These are phyloP conservation scores for Cettia cetti DNA, from an alignment of 2,113 vertebrate genomes.

Conservation along the genomic window DNA sequence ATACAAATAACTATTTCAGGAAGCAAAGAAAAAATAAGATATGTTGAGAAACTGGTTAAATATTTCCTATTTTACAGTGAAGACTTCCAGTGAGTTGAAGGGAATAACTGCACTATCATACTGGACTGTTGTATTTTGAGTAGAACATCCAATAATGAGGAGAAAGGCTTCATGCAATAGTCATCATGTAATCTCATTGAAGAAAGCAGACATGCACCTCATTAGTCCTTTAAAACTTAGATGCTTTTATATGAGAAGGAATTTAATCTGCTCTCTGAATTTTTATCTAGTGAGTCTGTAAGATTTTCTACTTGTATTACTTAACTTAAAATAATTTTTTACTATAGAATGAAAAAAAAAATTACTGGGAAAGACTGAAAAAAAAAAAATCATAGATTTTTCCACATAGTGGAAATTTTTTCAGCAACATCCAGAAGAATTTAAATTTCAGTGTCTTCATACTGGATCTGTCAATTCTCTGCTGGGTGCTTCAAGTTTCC, in stretches of 20 bases:
- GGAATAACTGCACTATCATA: neutral
- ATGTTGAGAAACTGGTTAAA: neutral
- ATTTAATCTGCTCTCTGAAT: neutral
- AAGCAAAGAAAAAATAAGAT: neutral
- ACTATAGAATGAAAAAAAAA: neutral
- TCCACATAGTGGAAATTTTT: neutral
- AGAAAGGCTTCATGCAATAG: neutral
- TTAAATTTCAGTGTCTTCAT: neutral
- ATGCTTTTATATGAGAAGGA: neutral
- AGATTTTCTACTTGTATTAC: neutral
- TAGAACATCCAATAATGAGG: neutral
- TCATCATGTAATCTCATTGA: neutral
- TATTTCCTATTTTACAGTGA: neutral
- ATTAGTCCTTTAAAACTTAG: neutral
- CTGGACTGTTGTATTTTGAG: neutral
- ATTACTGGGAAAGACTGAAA: neutral
- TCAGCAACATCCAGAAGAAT: neutral
- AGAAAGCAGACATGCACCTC: neutral
- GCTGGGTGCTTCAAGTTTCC: neutral
- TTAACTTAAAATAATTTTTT: neutral
- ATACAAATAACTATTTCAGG: neutral
- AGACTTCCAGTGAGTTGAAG: neutral
- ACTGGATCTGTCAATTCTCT: neutral
- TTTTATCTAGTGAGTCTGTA: neutral
- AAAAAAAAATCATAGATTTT: neutral